Percentiles rank a stretch among this genome's conserved stretches.
phyloP scores from a whole-genome alignment of 2,888 invertebrate species.

The Pinctada fucata region DNA sequence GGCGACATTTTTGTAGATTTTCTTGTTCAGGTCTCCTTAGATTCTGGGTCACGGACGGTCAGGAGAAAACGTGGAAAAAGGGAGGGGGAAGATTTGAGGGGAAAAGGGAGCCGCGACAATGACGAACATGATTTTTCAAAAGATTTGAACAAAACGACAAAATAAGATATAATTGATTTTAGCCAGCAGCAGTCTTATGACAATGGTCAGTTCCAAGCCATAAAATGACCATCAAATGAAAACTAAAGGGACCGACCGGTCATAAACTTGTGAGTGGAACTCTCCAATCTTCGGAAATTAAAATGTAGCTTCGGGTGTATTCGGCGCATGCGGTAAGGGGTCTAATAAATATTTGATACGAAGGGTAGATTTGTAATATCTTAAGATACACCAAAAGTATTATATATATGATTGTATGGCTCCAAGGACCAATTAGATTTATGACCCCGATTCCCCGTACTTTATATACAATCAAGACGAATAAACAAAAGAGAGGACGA shows the following conservation, averaged over 20 bases:
- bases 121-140: conserved; percentile 21
- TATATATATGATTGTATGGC: too few species aligned
- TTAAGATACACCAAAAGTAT: too few species aligned
- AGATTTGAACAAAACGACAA: conserved; percentile 23
- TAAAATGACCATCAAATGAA: conserved; percentile 25
- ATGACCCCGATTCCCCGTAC: too few species aligned
- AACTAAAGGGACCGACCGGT: conserved; percentile 27
- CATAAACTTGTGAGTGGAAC: conserved; percentile 22
- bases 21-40: not conserved
- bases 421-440: too few species aligned
- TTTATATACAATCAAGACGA: too few species aligned
- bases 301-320: conserved; percentile 7
- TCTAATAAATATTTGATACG: not conserved
- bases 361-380: not conserved
- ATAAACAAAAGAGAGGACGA: too few species aligned
- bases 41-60: not conserved
- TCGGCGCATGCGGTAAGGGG: not conserved
- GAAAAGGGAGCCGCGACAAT: not conserved
- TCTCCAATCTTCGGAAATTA: not conserved
- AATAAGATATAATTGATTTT: conserved; percentile 17
- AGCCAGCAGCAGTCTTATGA: conserved; percentile 7
- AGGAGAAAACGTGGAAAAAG: too few species aligned
- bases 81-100: too few species aligned
- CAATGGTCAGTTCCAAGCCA: conserved; percentile 18
- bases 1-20: not conserved